Evolutionary conservation across 2,797 vertebrate genomes (phyloP).

Genomic region (Danionella dracula): DNA sequence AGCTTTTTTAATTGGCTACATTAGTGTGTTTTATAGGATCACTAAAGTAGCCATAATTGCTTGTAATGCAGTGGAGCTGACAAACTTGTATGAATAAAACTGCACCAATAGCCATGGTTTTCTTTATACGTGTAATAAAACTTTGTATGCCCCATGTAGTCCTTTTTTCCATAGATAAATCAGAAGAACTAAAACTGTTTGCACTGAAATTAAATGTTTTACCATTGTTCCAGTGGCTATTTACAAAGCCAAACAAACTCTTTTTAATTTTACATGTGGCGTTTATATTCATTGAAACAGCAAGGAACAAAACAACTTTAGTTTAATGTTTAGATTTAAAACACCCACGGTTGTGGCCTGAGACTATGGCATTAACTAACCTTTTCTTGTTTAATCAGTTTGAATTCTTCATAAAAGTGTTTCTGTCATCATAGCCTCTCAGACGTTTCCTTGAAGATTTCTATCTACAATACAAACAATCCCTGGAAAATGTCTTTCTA

Average conservation of each 20-base stretch:
- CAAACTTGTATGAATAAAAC: conserved; percentile 65
- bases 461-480: conserved; percentile 2
- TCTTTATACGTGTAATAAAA: conserved; percentile 56
- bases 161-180: background rate
- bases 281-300: conserved; percentile 5
- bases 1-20: conserved; percentile 67
- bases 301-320: conserved; percentile 1
- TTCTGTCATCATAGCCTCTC: conserved; percentile 19
- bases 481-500: background rate
- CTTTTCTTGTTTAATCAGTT: background rate
- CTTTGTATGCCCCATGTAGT: background rate
- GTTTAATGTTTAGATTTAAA: background rate
- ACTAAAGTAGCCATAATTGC: conserved; percentile 68
- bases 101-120: conserved; percentile 58
- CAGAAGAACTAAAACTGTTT: background rate
- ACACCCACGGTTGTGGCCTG: background rate
- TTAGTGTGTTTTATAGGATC: conserved; percentile 66
- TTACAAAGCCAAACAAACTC: conserved; percentile 41
- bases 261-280: conserved; percentile 42
- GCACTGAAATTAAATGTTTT: conserved; percentile 17
- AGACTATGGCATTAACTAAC: background rate
- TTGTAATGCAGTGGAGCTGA: conserved; percentile 57
- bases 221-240: conserved; percentile 37
- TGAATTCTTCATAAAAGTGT: conserved; percentile 2
- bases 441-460: conserved; percentile 23